Evolutionary conservation across 2,888 invertebrate species (phyloP), one percentile per base, ranked within the genome.

Genomic region (Lithophane leautieri): DNA sequence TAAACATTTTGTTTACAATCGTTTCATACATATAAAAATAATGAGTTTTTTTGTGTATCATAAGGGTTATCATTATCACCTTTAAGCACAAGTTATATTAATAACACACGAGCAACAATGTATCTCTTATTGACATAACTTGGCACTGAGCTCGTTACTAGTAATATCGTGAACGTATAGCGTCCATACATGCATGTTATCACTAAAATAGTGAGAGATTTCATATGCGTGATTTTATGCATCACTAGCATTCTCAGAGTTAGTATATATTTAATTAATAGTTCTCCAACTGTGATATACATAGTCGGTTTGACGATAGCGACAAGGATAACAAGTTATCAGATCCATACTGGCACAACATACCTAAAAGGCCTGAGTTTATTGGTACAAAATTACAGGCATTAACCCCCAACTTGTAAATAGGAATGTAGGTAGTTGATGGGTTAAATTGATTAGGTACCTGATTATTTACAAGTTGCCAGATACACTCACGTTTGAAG

Each of bases 111-210:
- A 54, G 52, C 40, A 44, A 52, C 50, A 82, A 70, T 71, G 34
- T 74, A 54, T 76, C 54, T 71, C 28, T 58, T 75, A 79, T 56
- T 71, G 71, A 69, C 68, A 79, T 79, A 69, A 69, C 66, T 82
- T 79, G 79, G 83, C 71, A 82, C 61, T 62, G n/a, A 56, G 40
- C 52, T 44, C 44, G 60, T 25, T 44, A 63, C 54, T 11, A 50
- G 16, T 25, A 19, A 76, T 40, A 52, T 44, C 34, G 63, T 47
- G 14, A 58, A 50, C 28, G 22, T 16, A 28, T 9, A 50, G 34
- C 44, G 47, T 61, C 34, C 25, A 6, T 68, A 54, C 28, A 56
- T 47, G 12, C 54, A 60, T n/a, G 16, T 70, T 56, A 25, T 62
- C 40, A 19, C n/a, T 54, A 25, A 69, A 56, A 62, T 54, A 44